Evolutionary conservation across 64 coral and sea anemone species (phyloP).

Genomic region (Actinia equina): DNA sequence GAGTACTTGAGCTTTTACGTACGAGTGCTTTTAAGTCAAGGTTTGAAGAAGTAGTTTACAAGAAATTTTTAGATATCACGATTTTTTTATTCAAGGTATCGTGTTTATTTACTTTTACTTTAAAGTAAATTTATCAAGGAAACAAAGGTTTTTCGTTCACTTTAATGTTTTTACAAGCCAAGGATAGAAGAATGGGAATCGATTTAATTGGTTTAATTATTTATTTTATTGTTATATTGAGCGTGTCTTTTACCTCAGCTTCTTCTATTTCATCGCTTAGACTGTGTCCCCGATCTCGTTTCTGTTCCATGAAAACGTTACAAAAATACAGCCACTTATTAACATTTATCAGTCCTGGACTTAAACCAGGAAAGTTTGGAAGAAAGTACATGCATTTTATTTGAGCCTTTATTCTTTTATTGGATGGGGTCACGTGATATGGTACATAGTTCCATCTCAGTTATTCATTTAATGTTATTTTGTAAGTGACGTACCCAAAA

Average conservation of each 20-base stretch:
- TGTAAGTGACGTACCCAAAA: neutral
- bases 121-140: neutral
- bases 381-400: neutral
- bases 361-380: neutral
- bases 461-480: neutral
- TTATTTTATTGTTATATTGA: slow-evolving; percentile 7
- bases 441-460: neutral
- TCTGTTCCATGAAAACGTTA: slow-evolving; percentile 58
- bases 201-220: slow-evolving; percentile 1
- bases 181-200: neutral
- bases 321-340: slow-evolving; percentile 16
- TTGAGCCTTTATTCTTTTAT: neutral
- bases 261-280: slow-evolving; percentile 70
- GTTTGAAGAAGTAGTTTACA: neutral
- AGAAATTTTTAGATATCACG: neutral
- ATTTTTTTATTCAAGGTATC: neutral
- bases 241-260: slow-evolving; percentile 56
- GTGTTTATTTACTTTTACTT: neutral
- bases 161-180: neutral
- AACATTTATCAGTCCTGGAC: neutral
- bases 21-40: too few species aligned
- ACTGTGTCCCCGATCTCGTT: slow-evolving; percentile 54
- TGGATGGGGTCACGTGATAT: neutral
- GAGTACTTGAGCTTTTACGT: too few species aligned
- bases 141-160: neutral